Conservation (phyloP, 2,113 vertebrate species). For the Chionis minor region DNA sequence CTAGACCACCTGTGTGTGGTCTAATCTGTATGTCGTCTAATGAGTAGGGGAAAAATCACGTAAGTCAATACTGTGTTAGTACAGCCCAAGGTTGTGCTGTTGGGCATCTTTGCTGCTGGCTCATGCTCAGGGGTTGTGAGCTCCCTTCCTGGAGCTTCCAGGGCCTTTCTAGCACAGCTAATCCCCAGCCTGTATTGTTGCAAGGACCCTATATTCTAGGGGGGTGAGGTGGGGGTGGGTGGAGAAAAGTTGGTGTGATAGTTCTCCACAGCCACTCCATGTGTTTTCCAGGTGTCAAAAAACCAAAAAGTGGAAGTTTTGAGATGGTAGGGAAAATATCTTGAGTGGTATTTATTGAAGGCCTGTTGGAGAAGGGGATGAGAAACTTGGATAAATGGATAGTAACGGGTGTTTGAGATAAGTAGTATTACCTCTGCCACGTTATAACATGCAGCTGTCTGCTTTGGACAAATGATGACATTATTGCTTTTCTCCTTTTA, state of each 20-base stretch:
- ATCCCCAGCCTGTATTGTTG: neutral
- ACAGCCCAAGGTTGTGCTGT: neutral
- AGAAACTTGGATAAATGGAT: neutral
- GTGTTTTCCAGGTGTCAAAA: neutral
- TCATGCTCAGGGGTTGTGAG: neutral
- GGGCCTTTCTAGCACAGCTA: neutral
- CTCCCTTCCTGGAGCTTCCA: neutral
- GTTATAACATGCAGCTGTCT: neutral
- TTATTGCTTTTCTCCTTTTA: neutral
- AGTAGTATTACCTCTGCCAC: neutral
- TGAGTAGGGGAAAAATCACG: neutral
- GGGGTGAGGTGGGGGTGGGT: rapidly evolving
- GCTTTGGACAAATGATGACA: neutral
- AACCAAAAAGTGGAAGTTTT: neutral
- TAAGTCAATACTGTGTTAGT: neutral
- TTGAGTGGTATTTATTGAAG: neutral
- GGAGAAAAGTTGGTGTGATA: neutral
- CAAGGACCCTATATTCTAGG: neutral
- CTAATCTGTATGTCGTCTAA: rapidly evolving
- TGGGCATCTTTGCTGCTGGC: neutral
- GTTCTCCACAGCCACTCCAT: neutral
- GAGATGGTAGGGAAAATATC: neutral
- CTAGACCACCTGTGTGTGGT: neutral
- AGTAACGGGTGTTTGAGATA: neutral
- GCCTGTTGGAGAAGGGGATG: neutral